Evolutionary conservation across 1,140 invertebrate species (phyloP), one percentile per base, ranked within the genome.

Genomic region (Eueides isabella): DNA sequence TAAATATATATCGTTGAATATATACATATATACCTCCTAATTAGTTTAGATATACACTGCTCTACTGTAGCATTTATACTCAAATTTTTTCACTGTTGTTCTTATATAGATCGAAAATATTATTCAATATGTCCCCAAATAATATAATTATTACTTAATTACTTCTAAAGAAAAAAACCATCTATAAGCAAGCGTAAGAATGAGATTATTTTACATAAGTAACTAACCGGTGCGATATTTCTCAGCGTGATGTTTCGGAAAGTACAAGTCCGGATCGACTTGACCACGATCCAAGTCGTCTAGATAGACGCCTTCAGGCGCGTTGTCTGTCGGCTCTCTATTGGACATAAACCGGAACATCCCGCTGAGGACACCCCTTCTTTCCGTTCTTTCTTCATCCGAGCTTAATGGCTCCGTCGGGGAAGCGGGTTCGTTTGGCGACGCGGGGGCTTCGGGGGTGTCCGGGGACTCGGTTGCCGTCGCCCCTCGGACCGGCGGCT

Each of bases 271-370:
- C 3, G 98, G 98, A 87, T 99, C 98, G 88, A 98, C 94, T 79
- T 97, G 96, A 61, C 98, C 96, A 3, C 97, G 95, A 87, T 98
- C 97, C 33, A 99, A 93, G 85, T 99, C 98, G 63, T 98, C 97
- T 11, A 99, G 94, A 91, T 99, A 99, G 80, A 99, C 97, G 63
- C 98, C 98, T 73, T 97, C 97, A 1, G 95, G 92, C 35, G 76
- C 85, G 12, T 74, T 79, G 65, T 93, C 92, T 69, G 94, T 94
- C 63, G 95, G 95, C 83, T 96, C 96, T 77, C 96, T 96, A 78
- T 96, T 94, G 72, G 96, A 94, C 96, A 99, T 99, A 87, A 99
- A 99, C 66, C 97, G 97, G 88, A 99, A 97, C 96, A 99, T 97
- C 77, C 97, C 97, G 84, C 97, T 97, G 62, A 98, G 94, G 95